Conservation (phyloP, 2,888 invertebrate species). For the Chaitophorus viminalis region DNA sequence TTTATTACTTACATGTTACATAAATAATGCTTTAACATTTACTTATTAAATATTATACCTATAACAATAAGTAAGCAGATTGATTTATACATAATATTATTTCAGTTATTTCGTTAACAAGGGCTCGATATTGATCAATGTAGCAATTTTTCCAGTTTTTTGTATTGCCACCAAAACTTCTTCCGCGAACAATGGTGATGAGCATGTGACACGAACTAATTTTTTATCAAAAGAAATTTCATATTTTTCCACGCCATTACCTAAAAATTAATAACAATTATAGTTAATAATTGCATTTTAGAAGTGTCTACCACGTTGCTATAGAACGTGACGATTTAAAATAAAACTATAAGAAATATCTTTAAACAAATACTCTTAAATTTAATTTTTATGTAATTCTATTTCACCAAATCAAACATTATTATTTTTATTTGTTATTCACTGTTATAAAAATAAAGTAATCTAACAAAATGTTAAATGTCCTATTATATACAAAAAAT, state of each 20-base stretch:
- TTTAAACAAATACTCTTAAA: no score
- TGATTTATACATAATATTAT: background rate
- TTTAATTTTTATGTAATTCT: no score
- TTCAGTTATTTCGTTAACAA: constrained; percentile 17
- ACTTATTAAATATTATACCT: background rate
- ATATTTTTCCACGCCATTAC: constrained; percentile 29
- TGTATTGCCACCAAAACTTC: constrained; percentile 38
- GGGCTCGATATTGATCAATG: constrained; percentile 24
- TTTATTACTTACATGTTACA: background rate
- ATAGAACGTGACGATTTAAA: no score
- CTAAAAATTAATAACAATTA: background rate
- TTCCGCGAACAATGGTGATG: constrained; percentile 15
- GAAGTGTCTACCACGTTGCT: no score
- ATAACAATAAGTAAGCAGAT: background rate
- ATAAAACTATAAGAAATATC: no score
- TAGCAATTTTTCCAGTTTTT: constrained; percentile 40
- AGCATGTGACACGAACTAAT: constrained; percentile 31
- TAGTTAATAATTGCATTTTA: background rate
- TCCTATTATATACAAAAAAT: no score
- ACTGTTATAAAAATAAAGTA: no score
- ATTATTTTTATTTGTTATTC: no score
- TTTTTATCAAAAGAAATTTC: constrained; percentile 40
- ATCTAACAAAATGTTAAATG: no score
- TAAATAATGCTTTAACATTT: background rate
- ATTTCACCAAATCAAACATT: no score